A percentile compares a stretch with the other conserved stretches of the same genome.
These are phyloP conservation scores for Melanogrammus aeglefinus DNA, from an alignment of 2,797 vertebrate species.

Conservation along the genomic window DNA sequence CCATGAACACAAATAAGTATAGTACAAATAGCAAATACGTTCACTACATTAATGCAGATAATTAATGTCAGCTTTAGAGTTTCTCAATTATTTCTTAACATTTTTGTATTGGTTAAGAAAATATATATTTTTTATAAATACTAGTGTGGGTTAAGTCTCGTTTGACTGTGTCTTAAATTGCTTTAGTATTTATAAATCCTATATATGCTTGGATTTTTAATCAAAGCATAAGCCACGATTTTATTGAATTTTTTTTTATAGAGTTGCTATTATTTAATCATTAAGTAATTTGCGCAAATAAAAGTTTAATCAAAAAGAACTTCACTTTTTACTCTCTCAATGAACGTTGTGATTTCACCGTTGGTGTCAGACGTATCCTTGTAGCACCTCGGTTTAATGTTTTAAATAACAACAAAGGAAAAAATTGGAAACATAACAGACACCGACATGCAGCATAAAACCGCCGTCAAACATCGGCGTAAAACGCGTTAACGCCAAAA, in stretches of 20 bases:
- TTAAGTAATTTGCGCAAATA: no score
- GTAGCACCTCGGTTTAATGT: neutral
- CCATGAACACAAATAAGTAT: neutral
- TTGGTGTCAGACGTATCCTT: no score
- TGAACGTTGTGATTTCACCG: no score
- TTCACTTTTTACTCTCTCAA: no score
- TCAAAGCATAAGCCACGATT: no score
- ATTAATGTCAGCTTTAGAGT: conserved; percentile 55
- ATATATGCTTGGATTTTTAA: neutral
- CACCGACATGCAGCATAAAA: neutral
- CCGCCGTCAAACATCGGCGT: neutral
- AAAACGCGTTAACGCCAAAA: neutral
- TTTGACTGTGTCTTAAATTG: conserved; percentile 1
- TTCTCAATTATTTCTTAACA: conserved; percentile 50
- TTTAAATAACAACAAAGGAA: neutral
- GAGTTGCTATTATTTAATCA: no score
- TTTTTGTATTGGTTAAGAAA: conserved; percentile 56
- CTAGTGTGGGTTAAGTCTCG: neutral
- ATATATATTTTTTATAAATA: conserved; percentile 4
- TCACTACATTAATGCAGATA: neutral
- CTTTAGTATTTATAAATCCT: neutral
- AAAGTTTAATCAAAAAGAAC: no score
- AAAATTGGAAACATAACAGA: neutral
- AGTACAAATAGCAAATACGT: neutral
- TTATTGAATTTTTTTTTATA: no score